Base-by-base conservation (phyloP, 2,797 vertebrate genomes). In the Hyperoplus lanceolatus region DNA sequence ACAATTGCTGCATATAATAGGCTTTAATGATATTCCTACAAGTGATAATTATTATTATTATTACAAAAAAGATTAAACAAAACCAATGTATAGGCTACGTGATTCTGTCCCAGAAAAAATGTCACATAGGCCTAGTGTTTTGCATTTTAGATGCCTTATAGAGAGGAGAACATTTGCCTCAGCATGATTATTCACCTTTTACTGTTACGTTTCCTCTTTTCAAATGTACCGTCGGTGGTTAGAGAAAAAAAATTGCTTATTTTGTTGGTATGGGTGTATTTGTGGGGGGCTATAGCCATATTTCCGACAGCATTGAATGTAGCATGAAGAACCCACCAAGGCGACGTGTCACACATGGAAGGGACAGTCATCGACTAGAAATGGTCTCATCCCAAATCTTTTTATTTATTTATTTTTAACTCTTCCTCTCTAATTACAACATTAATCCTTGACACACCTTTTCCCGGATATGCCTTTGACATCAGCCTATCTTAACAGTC, bases 281-380 rank as follows among this genome's bases (percentile, higher is more conserved):
- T 63, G 6, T 48, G 4, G 4, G 0, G 2, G 12, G 1, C 0
- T 16, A 36, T 50, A 4, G 0, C 16, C 3, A 21, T 18, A 39
- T 85, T 12, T 78, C 73, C 65, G 14, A 79, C 1, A 4, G 0
- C 7, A 0, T 0, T 67, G 83, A 90, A 91, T 4, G 86, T 71
- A 72, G 2, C 89, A 86, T 38, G 74, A 67, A 61, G 55, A 21
- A 29, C 5, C 18, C 36, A 46, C 15, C 59, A 71, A 79, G 73
- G 74, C 86, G 62, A 93, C 92, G 91, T 93, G 92, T 94, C 91
- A 84, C 29, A 70, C 4, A 14, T 39, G 8, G 60, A 16, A 12
- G 18, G 6, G 13, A n/a, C 46, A 46, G 36, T 2, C 15, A 13
- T 21, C 6, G 8, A 1, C 7, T 11, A 2, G 3, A 29, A 29